Conservation (phyloP, 2,797 vertebrate species). For the Silurus lanzhouensis region DNA sequence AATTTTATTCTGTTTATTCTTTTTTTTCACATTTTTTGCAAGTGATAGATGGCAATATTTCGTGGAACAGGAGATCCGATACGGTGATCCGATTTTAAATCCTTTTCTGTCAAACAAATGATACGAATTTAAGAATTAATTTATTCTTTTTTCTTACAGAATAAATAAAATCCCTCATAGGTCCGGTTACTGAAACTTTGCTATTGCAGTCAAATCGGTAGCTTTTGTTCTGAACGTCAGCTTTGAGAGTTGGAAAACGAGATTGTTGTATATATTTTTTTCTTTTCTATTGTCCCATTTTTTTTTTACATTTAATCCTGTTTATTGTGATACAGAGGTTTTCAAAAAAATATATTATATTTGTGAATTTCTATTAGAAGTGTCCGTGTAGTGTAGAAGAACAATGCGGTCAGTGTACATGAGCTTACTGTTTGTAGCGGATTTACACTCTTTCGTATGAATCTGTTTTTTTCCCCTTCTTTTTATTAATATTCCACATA, state of each 20-base stretch:
- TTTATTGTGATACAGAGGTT: constrained; percentile 64
- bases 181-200: constrained; percentile 44
- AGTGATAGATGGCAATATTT: neutral
- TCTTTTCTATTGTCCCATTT: constrained; percentile 82
- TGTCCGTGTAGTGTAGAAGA: constrained; percentile 74
- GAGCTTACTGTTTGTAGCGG: constrained; percentile 70
- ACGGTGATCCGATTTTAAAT: neutral
- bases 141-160: too few relatives aligned
- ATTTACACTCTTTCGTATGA: constrained; percentile 54
- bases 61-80: neutral
- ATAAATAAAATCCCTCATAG: too few relatives aligned
- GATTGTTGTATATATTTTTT: constrained; percentile 63
- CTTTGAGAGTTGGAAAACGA: constrained; percentile 43
- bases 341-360: constrained; percentile 47
- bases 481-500: constrained; percentile 73
- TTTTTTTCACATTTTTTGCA: neutral
- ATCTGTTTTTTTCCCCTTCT: constrained; percentile 52
- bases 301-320: constrained; percentile 65
- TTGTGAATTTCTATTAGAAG: constrained; percentile 72
- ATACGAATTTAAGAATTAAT: too few relatives aligned
- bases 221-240: constrained; percentile 63
- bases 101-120: too few relatives aligned
- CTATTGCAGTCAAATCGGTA: constrained; percentile 69
- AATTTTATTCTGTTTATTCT: neutral
- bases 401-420: constrained; percentile 64